Evolutionary conservation across 2,113 vertebrate species (phyloP).

Genomic region (Trogon melanurus): DNA sequence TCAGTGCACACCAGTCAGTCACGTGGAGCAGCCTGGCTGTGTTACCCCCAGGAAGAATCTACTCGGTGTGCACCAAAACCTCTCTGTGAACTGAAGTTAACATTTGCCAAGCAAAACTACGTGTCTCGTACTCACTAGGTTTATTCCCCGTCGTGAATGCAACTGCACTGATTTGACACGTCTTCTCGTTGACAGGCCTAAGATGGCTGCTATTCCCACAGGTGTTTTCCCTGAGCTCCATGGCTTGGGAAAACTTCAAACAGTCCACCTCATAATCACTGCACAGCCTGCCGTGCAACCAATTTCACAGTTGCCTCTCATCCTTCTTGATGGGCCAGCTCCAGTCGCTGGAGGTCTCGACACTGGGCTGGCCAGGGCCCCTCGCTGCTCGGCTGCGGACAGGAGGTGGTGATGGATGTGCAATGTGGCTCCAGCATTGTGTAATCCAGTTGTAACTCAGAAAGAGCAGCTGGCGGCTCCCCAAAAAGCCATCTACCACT

Average conservation of each 20-base stretch:
- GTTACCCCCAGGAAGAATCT: background rate
- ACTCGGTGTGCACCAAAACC: background rate
- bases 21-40: background rate
- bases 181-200: background rate
- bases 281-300: background rate
- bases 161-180: background rate
- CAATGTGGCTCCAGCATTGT: background rate
- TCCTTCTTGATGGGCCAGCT: background rate
- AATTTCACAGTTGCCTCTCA: background rate
- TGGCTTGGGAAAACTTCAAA: background rate
- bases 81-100: background rate
- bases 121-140: background rate
- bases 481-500: background rate
- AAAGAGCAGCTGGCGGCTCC: background rate
- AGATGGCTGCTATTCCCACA: background rate
- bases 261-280: background rate
- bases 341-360: background rate
- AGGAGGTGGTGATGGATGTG: background rate
- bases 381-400: rapidly evolving
- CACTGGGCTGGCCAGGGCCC: background rate
- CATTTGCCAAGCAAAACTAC: background rate
- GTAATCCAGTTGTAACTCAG: background rate
- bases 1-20: rapidly evolving
- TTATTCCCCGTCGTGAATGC: background rate
- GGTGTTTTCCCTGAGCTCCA: background rate